These are phyloP conservation scores for Borostomias antarcticus DNA, from an alignment of 2,797 vertebrate genomes.

Conservation along the genomic window DNA sequence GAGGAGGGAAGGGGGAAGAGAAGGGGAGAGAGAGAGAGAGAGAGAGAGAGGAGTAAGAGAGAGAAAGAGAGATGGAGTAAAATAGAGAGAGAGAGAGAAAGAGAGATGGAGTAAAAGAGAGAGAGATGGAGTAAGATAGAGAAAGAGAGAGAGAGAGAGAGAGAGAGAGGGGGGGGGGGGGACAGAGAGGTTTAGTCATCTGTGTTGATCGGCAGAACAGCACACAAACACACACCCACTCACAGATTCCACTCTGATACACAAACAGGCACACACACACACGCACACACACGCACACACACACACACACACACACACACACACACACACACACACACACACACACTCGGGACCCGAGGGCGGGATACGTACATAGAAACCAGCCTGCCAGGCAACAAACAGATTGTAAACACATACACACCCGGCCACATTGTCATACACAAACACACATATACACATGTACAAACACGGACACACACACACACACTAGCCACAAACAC, in stretches of 20 bases:
- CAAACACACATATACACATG: slow-evolving; percentile 18
- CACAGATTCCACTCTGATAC: slow-evolving; percentile 43
- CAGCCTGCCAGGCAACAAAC: slow-evolving; percentile 16
- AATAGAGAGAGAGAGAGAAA: not conserved
- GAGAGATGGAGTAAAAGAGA: not conserved
- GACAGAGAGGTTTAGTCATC: not conserved
- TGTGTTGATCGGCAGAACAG: slow-evolving; percentile 17
- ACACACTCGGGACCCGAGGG: too few relatives aligned
- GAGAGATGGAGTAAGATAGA: not conserved
- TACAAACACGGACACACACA: slow-evolving; percentile 9
- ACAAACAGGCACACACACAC: slow-evolving; percentile 42
- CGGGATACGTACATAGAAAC: slow-evolving; percentile 3
- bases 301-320: slow-evolving; percentile 11
- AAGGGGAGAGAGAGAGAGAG: slow-evolving; percentile 21
- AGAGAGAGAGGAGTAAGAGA: slow-evolving; percentile 13
- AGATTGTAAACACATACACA: slow-evolving; percentile 16
- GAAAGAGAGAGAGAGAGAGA: slow-evolving; percentile 7
- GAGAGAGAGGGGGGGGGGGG: not conserved
- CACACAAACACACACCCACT: slow-evolving; percentile 38
- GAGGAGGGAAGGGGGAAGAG: not conserved
- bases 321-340: slow-evolving; percentile 16
- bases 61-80: not conserved
- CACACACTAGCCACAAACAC: slow-evolving; percentile 2
- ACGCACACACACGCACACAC: slow-evolving; percentile 20
- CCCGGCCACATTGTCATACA: slow-evolving; percentile 25